Base-by-base conservation (phyloP, 2,888 invertebrate genomes). In the Metallyticus violacea region DNA sequence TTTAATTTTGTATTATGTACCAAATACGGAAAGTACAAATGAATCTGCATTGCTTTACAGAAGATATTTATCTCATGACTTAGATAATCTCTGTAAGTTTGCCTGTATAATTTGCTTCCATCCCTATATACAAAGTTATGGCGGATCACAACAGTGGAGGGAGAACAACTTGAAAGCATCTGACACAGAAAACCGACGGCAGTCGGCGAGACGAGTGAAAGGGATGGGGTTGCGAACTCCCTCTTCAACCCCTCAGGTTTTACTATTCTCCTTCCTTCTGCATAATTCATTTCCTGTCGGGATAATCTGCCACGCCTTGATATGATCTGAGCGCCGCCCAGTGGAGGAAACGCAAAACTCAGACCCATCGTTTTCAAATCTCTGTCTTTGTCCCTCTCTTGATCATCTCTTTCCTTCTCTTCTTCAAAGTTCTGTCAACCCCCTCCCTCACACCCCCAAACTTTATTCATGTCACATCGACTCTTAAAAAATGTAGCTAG, bases 221-320 rank as follows among this genome's bases (percentile, higher is more conserved):
- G 77, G 77, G 40, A 62, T 62, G 40, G 76, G 77, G 28, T 77
- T 83, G 83, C 83, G 77, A 77, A 83, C 83, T 83, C 7, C 40
- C 40, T 62, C 40, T 62, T 62, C 40, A 62, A 62, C 40, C 40
- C 40, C 22, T 62, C 40, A 62, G 40, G 15, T 62, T 62, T 62
- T 62, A 62, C 40, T 62, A 9, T 62, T 62, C 81, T 85, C 26
- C 85, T 85, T 85, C 85, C 77, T 26, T 85, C 40, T 86, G 86
- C 80, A 92, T 1, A 91, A 91, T 89, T 92, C 92, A 1, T 88
- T 85, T 85, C 85, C 85, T 81, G 85, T 81, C 81, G 77, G 81
- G 85, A 85, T 85, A 85, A 85, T 85, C 85, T 85, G 83, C 77
- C 83, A 83, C 83, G 83, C 83, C 82, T 82, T 76, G 76, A 26